phyloP scores from a whole-genome alignment of 2,888 invertebrate genomes.

The Tachystola acroxantha region DNA sequence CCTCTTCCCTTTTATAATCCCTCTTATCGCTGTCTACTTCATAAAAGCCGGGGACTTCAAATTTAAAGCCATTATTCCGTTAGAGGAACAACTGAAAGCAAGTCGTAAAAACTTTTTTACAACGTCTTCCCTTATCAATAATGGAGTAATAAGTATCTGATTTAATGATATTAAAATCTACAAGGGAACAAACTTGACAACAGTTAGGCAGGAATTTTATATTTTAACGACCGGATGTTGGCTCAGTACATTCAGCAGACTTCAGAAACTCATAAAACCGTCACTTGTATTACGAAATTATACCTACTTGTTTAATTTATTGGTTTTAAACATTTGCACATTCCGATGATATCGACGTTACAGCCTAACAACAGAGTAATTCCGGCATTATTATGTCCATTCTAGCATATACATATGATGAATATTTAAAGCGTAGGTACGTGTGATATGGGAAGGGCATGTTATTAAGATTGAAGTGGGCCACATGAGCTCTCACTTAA shows the following conservation, averaged over 20 bases:
- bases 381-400: too few species aligned
- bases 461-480: constrained; percentile 42
- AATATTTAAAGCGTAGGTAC: constrained; percentile 5
- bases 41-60: constrained; percentile 59
- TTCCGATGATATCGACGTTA: too few species aligned
- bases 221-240: too few species aligned
- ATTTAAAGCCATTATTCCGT: constrained; percentile 58
- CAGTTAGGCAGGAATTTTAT: too few species aligned
- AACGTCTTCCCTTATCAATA: constrained; percentile 36
- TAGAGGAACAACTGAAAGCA: constrained; percentile 45
- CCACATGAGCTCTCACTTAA: constrained; percentile 54
- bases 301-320: too few species aligned
- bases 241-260: too few species aligned
- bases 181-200: neutral
- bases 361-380: too few species aligned
- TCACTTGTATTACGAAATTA: too few species aligned
- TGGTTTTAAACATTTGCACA: too few species aligned
- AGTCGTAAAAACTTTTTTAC: constrained; percentile 51
- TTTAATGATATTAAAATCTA: constrained; percentile 5
- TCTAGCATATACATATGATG: constrained; percentile 2
- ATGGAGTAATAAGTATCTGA: constrained; percentile 29
- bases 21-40: constrained; percentile 60
- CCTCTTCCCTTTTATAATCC: constrained; percentile 60
- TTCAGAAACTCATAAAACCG: too few species aligned
- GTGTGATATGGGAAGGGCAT: constrained; percentile 3